Percentiles rank a stretch among this genome's conserved stretches.
Evolutionary conservation across 2,797 vertebrate species (phyloP).

Genomic region (Hippopotamyrus pictus): DNA sequence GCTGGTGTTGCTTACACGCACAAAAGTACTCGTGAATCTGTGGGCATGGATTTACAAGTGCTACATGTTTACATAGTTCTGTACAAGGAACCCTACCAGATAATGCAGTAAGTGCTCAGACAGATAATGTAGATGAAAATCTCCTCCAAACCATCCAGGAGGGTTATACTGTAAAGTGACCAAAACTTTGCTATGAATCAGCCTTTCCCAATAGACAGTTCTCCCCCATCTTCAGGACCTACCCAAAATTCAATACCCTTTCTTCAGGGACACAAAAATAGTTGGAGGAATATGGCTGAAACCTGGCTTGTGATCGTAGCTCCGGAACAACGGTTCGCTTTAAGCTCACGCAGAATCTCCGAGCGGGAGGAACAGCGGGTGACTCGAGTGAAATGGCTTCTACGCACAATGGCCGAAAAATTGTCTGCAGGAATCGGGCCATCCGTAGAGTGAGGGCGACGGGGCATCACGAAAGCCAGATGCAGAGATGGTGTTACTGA

Average conservation of each 20-base stretch:
- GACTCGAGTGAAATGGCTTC: background rate
- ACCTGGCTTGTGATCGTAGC: background rate
- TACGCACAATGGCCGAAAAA: background rate
- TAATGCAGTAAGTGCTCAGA: constrained; percentile 65
- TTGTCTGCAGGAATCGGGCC: background rate
- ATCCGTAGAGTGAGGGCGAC: background rate
- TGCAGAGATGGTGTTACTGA: background rate
- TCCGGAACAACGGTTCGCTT: background rate
- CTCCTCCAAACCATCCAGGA: background rate
- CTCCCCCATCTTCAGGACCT: background rate
- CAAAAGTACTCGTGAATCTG: constrained; percentile 24
- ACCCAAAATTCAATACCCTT: background rate
- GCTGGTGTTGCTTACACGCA: background rate
- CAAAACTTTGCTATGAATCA: background rate
- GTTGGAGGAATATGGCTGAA: constrained; percentile 18
- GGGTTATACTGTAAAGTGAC: constrained; percentile 1
- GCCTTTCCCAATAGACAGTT: background rate
- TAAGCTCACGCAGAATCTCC: background rate
- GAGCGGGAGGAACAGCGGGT: background rate
- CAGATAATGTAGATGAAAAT: constrained; percentile 30
- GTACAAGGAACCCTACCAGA: constrained; percentile 43
- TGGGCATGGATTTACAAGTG: constrained; percentile 35
- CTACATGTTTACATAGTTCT: constrained; percentile 36
- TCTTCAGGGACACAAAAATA: background rate
- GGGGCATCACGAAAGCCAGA: background rate